Base-by-base conservation (phyloP, 92 coral and sea anemone species). In the Epizoanthus illoricatus region DNA sequence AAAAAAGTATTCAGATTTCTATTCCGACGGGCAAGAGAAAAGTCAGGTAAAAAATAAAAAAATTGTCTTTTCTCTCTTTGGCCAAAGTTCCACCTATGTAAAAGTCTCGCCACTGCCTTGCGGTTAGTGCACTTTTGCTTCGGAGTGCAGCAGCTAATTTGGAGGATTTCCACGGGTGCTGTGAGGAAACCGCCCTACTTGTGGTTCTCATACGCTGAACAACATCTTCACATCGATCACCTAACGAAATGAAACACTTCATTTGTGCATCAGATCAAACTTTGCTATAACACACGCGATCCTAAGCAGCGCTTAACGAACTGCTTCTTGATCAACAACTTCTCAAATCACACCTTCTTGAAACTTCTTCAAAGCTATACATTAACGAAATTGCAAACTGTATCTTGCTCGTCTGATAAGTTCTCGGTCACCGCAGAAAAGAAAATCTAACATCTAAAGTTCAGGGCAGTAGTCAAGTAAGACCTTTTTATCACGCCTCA, bases 321-420 rank as follows among this genome's bases (percentile, higher is more conserved):
- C 73, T 68, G 73, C 9, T 68, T 68, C 52, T 10, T 40, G 39
- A 33, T 68, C 49, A 68, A 39, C 73, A 43, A 68, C 11, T 33
- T 68, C 11, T 68, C n/a, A 19, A 68, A 68, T 68, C 73, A 68
- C 49, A 68, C 52, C 73, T 68, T 61, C 65, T 7, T 23, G 5
- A 43, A 19, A 15, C 73, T 66, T 66, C 71, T 66, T 66, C 36
- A 6, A 66, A 33, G 33, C 73, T 33, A 68, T 8, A 9, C 18
- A 2, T 68, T 19, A 17, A 36, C 47, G 45, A 16, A 5, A 15
- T 11, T 0, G 2, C 65, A 11, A 76, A 61, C 57, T 76, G 58
- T 60, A n/a, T 61, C 65, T 69, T 63, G 61, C 81, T 78, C 28
- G 72, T 63, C 59, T 42, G 71, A n/a, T 20, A 45, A 19, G 12